A percentile compares a stretch with the other conserved stretches of the same genome.
phyloP scores from a whole-genome alignment of 2,888 invertebrate genomes.

The Leptopilina syphax region DNA sequence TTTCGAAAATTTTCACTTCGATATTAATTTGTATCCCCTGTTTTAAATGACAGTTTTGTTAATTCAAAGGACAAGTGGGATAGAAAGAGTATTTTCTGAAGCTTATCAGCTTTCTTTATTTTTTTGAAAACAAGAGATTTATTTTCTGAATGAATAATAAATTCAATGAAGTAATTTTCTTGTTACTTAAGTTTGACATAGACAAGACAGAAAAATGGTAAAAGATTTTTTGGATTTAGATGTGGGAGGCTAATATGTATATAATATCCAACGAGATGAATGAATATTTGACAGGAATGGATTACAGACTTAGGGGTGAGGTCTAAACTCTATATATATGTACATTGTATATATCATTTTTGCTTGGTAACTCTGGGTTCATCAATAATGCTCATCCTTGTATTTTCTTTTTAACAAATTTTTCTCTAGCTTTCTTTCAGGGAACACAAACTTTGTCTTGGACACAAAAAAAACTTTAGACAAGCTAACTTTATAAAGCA shows the following conservation, averaged over 20 bases:
- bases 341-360: slow-evolving; percentile 5
- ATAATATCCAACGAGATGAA: slow-evolving; percentile 25
- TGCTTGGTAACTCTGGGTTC: slow-evolving; percentile 20
- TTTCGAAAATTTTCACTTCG: no score
- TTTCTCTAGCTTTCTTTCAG: no score
- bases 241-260: slow-evolving; percentile 2
- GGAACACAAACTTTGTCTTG: no score
- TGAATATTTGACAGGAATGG: slow-evolving; percentile 27
- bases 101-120: no score
- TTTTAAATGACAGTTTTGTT: no score
- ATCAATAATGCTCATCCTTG: slow-evolving; percentile 27
- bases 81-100: no score
- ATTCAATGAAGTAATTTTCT: slow-evolving; percentile 3
- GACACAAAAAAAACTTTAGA: no score
- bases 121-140: background rate
- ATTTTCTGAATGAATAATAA: background rate
- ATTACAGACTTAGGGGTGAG: background rate
- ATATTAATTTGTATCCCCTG: no score
- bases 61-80: no score
- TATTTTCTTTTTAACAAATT: no score
- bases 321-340: background rate
- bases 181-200: background rate
- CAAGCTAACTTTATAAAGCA: no score
- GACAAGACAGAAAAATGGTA: background rate
- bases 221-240: background rate